phyloP scores from a whole-genome alignment of 2,797 vertebrate species.

The Discoglossus pictus region DNA sequence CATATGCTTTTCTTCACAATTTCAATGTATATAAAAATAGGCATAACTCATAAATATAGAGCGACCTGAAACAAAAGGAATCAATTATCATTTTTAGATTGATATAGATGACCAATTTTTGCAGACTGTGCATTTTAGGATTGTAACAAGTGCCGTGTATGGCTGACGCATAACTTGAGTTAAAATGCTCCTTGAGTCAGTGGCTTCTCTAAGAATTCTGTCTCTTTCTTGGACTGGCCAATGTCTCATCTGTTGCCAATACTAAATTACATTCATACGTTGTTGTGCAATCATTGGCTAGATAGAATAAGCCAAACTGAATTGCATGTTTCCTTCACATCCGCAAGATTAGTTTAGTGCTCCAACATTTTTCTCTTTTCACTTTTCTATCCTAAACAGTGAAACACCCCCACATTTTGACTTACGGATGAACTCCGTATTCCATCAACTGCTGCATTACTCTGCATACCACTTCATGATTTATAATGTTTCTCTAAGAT shows the following conservation, averaged over 20 bases:
- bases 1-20: no score
- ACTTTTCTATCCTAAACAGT: slow-evolving; percentile 3
- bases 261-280: slow-evolving; percentile 27
- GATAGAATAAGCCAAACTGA: neutral
- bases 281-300: slow-evolving; percentile 9
- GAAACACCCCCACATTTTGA: slow-evolving; percentile 26
- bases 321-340: slow-evolving; percentile 14
- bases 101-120: no score
- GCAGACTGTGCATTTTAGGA: neutral
- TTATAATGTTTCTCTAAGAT: slow-evolving; percentile 28
- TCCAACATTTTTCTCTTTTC: slow-evolving; percentile 15
- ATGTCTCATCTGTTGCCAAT: neutral
- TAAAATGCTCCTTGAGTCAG: slow-evolving; percentile 4
- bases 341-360: slow-evolving; percentile 1
- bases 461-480: slow-evolving; percentile 19
- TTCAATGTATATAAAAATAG: no score
- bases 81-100: no score
- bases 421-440: slow-evolving; percentile 29
- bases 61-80: no score
- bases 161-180: slow-evolving; percentile 1
- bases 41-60: no score
- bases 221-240: slow-evolving; percentile 4
- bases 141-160: neutral
- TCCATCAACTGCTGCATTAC: neutral
- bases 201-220: slow-evolving; percentile 9